Percentiles rank a stretch among this genome's conserved stretches.
Conservation (phyloP, 1,140 invertebrate genomes). For the Aradophagus sp. region DNA sequence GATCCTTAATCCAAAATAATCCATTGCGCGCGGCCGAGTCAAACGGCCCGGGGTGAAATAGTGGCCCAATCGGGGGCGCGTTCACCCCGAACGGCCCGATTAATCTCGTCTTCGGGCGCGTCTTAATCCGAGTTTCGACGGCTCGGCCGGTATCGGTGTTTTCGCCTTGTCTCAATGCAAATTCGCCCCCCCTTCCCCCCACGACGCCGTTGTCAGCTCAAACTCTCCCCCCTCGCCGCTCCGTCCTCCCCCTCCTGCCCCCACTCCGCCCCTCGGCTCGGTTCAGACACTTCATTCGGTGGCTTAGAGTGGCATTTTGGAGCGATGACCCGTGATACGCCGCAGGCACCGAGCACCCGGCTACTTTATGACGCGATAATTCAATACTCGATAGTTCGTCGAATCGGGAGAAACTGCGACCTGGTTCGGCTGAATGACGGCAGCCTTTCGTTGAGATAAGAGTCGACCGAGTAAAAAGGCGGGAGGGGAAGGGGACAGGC, state of each 20-base stretch:
- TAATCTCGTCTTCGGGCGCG: conserved; percentile 17
- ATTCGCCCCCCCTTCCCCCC: too few species aligned
- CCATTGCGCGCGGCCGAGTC: conserved; percentile 15
- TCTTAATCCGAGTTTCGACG: conserved; percentile 39
- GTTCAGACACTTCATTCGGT: conserved; percentile 31
- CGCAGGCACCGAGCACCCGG: conserved; percentile 33
- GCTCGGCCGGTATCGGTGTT: conserved; percentile 26
- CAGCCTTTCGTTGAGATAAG: conserved; percentile 19
- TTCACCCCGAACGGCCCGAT: conserved; percentile 16
- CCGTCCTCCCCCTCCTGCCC: too few species aligned
- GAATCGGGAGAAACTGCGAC: conserved; percentile 45
- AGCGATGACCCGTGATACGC: conserved; percentile 43
- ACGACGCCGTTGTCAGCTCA: too few species aligned
- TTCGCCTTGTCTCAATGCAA: conserved; percentile 39
- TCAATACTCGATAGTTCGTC: conserved; percentile 49
- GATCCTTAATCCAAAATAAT: conserved; percentile 32
- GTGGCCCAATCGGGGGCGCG: conserved; percentile 8
- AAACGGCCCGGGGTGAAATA: conserved; percentile 5
- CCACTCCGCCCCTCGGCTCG: conserved; percentile 9
- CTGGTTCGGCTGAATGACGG: conserved; percentile 32
- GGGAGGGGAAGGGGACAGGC: conserved; percentile 10
- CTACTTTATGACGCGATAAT: conserved; percentile 54
- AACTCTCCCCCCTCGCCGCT: too few species aligned
- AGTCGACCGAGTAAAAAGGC: conserved; percentile 2
- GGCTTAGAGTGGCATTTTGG: conserved; percentile 28